These are phyloP conservation scores for Manacus vitellinus DNA, from an alignment of 2,113 vertebrate species.

Conservation along the genomic window DNA sequence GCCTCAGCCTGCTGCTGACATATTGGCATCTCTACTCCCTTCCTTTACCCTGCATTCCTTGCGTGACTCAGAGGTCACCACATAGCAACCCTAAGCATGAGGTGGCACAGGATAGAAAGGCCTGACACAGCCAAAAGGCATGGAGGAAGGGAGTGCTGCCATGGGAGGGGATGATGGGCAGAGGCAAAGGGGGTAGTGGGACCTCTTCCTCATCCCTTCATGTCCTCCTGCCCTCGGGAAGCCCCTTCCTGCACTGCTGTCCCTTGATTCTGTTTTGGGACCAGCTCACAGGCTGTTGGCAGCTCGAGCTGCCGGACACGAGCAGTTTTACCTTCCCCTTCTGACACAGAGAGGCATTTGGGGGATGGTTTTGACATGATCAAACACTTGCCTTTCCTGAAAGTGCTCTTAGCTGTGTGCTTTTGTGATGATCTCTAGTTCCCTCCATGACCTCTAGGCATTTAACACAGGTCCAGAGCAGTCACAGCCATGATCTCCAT, in stretches of 20 bases:
- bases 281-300: background rate
- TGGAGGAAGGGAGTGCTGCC: background rate
- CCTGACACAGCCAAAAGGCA: background rate
- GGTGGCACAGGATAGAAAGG: background rate
- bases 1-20: background rate
- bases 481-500: background rate
- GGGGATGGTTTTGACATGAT: background rate
- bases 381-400: background rate
- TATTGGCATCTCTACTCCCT: background rate
- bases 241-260: background rate
- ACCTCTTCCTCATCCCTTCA: background rate
- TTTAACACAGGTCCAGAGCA: background rate
- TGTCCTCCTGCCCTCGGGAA: background rate
- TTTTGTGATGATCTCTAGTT: background rate
- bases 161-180: rapidly evolving
- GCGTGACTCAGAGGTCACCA: background rate
- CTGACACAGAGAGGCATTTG: background rate
- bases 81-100: background rate
- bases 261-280: background rate
- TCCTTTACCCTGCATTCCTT: background rate
- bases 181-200: background rate
- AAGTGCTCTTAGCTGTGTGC: background rate
- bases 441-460: background rate
- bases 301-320: rapidly evolving
- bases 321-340: background rate